These are phyloP conservation scores for Emydocephalus ijimae DNA, from an alignment of 2,113 vertebrate species.

Conservation along the genomic window DNA sequence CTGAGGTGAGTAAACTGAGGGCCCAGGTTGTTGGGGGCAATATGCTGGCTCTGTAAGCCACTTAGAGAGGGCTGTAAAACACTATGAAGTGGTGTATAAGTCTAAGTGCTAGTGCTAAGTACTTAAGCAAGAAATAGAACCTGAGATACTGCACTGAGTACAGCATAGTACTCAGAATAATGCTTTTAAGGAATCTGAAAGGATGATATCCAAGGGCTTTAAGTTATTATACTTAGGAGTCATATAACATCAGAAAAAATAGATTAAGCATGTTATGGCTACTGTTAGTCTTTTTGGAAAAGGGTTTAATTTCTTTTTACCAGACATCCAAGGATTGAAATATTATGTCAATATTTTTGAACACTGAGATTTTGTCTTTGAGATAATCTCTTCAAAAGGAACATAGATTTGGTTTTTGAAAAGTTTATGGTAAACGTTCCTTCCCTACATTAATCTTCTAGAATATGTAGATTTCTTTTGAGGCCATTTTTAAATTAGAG, in stretches of 20 bases:
- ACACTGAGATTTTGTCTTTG: background rate
- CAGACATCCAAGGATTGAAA: background rate
- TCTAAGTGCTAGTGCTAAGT: background rate
- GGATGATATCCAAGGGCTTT: background rate
- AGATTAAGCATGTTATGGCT: background rate
- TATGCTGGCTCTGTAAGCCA: background rate
- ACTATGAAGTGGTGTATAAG: background rate
- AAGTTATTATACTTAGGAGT: background rate
- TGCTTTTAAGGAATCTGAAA: background rate
- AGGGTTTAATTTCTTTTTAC: background rate
- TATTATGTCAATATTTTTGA: background rate
- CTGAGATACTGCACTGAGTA: background rate
- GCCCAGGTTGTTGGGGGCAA: background rate
- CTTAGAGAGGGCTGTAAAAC: background rate
- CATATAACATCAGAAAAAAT: background rate
- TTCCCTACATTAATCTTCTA: background rate
- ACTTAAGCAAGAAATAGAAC: background rate
- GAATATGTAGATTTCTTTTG: background rate
- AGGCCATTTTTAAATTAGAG: background rate
- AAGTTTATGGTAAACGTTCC: background rate
- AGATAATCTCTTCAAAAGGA: background rate
- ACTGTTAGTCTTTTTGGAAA: background rate
- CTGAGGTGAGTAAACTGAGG: background rate
- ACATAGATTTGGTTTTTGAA: background rate
- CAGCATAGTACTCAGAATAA: background rate